These are phyloP conservation scores for Andrena chrysosceles DNA, from an alignment of 2,888 invertebrate genomes.

Conservation along the genomic window DNA sequence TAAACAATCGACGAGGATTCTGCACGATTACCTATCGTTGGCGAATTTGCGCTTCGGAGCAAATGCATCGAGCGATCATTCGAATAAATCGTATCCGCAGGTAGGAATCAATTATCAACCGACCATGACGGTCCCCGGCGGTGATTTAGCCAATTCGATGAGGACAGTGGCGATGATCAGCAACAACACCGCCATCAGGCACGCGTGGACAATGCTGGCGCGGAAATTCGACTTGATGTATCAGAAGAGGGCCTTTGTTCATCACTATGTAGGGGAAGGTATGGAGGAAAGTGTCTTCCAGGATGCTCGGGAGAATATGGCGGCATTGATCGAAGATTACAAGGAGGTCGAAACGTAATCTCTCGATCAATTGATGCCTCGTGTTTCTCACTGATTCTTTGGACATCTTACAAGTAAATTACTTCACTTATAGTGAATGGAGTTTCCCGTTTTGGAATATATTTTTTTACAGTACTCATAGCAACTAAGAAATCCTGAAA, in stretches of 20 bases:
- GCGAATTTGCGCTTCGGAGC: neutral
- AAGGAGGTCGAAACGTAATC: slow-evolving; percentile 87
- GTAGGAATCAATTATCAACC: slow-evolving; percentile 91
- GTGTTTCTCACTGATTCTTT: too few relatives aligned
- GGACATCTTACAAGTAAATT: too few relatives aligned
- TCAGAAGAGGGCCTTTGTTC: slow-evolving; percentile 93
- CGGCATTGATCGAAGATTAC: slow-evolving; percentile 89
- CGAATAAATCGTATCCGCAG: slow-evolving; percentile 81
- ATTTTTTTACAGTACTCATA: too few relatives aligned
- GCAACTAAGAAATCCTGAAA: too few relatives aligned
- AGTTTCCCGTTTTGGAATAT: too few relatives aligned
- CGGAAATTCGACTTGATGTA: slow-evolving; percentile 94
- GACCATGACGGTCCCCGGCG: slow-evolving; percentile 91
- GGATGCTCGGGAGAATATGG: slow-evolving; percentile 88
- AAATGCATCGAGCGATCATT: neutral
- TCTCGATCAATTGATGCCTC: neutral
- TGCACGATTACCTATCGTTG: neutral
- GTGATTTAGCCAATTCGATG: slow-evolving; percentile 90
- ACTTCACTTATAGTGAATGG: too few relatives aligned
- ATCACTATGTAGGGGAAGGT: slow-evolving; percentile 93
- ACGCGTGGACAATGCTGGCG: slow-evolving; percentile 92
- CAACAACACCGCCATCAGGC: slow-evolving; percentile 92
- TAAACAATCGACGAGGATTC: neutral
- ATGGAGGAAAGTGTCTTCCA: slow-evolving; percentile 89
- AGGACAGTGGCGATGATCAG: slow-evolving; percentile 94